Base-by-base conservation (phyloP, 2,888 invertebrate species). In the Pollenia griseotomentosa region DNA sequence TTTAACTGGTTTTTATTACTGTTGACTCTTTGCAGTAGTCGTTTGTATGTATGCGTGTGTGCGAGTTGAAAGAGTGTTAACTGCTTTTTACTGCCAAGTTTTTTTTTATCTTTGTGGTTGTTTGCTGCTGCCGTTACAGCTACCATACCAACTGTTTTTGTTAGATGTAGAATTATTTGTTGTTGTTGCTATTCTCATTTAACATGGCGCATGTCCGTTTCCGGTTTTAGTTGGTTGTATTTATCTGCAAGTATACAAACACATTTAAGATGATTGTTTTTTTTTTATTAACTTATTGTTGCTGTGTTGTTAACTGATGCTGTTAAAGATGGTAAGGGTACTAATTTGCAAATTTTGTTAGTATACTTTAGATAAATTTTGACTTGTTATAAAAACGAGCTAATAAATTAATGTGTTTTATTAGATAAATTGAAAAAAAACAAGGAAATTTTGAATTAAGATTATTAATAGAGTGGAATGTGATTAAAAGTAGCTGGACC, bases 181-280 rank as follows among this genome's bases (percentile, higher is more conserved):
- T 70, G 74, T 59, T 59, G 33, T 59, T 23, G 59, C 46, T 14
- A 12, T 46, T 16, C 48, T 74, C 53, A 55, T 48, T 40, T 33
- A 82, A 78, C 77, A 87, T 86, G 88, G 89, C 89, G 92, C 92
- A 92, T 92, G 92, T 88, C 90, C 88, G 89, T 87, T 88, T 87
- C 83, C 86, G 44, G 44, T 86, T 44, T 82, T 81, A 83, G 86
- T 86, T 83, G 85, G 86, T 86, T 88, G 81, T 75, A 82, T 46
- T 87, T 84, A 87, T 87, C 87, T 87, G 40, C n/a, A 84, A 68
- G 84, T 87, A 84, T 87, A 87, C 87, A 84, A 87, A 84, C 81
- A 84, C 63, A 84, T 63, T 87, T 74, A 40, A 79, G 63, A 61
- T 74, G 48, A 23, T 83, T 66, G 44, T 46, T 19, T 65, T 78